Conservation (phyloP, 2,113 vertebrate species). For the Calidris pygmaea region DNA sequence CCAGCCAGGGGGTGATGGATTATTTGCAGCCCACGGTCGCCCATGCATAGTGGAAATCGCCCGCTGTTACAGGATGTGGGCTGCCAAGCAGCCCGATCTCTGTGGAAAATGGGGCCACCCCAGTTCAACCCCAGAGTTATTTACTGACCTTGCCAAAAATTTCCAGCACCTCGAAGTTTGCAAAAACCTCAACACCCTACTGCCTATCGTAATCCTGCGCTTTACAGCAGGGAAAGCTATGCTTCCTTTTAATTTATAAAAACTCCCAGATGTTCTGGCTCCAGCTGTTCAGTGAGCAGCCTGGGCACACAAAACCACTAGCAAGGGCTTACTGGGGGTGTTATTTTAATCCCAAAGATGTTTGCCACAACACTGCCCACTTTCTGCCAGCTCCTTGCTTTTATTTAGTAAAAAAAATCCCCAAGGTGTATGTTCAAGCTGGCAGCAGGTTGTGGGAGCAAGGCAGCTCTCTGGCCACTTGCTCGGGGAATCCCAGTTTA, state of each 20-base stretch:
- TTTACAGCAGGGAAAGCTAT: conserved; percentile 4
- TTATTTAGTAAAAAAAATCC: neutral
- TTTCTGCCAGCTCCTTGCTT: neutral
- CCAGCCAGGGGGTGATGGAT: neutral
- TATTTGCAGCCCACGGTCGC: neutral
- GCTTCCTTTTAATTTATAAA: conserved; percentile 58
- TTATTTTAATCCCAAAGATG: conserved; percentile 8
- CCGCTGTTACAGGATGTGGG: neutral
- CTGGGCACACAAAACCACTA: neutral
- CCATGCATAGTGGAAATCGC: neutral
- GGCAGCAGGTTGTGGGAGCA: neutral
- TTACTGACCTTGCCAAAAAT: conserved; percentile 6
- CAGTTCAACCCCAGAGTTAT: neutral
- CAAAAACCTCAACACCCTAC: conserved; percentile 18
- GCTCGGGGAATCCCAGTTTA: neutral
- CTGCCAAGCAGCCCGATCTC: neutral
- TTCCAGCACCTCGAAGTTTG: neutral
- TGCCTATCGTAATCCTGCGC: neutral
- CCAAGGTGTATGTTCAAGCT: neutral
- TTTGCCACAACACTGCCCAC: neutral
- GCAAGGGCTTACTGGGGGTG: neutral
- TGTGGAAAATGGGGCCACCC: rapidly evolving
- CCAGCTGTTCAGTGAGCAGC: neutral
- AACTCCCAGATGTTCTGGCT: conserved; percentile 40
- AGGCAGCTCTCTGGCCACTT: neutral